Percentiles rank a stretch among this genome's conserved stretches.
Conservation (phyloP, 1,140 invertebrate species). For the Patella vulgata region DNA sequence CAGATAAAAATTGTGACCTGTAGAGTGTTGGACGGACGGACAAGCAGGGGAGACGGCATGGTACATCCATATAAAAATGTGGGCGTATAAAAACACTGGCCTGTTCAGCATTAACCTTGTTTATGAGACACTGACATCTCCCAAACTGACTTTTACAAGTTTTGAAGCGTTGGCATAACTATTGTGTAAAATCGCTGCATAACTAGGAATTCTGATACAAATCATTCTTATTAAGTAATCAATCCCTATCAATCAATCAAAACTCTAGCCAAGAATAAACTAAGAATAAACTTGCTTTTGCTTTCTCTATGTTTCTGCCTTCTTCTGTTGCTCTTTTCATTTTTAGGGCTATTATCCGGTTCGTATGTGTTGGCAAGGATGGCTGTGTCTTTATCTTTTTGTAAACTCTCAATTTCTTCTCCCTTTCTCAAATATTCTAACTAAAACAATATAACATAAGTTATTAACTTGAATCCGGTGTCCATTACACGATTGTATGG, state of each 20-base stretch:
- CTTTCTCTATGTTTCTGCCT: conserved; percentile 46
- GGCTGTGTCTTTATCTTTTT: conserved; percentile 55
- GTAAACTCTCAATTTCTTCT: conserved; percentile 51
- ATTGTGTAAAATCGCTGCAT: too few relatives aligned
- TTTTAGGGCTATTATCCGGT: conserved; percentile 56
- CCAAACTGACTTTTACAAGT: too few relatives aligned
- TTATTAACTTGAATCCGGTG: not conserved
- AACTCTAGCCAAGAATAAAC: not conserved
- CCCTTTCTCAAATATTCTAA: conserved; percentile 55
- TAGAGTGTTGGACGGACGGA: too few relatives aligned
- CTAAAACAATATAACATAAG: conserved; percentile 23
- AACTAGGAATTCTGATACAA: too few relatives aligned
- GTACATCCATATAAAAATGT: too few relatives aligned
- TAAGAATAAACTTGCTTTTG: conserved; percentile 20
- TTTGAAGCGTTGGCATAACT: too few relatives aligned
- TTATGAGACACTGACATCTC: too few relatives aligned
- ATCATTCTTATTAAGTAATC: too few relatives aligned
- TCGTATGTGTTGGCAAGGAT: conserved; percentile 59
- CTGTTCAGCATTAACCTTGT: too few relatives aligned
- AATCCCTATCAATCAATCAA: not conserved
- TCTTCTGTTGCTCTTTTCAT: conserved; percentile 59
- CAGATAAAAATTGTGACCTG: too few relatives aligned
- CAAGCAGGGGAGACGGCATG: too few relatives aligned
- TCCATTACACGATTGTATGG: not conserved
- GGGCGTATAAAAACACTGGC: too few relatives aligned